Percentiles rank a stretch among this genome's conserved stretches.
Evolutionary conservation across 2,888 invertebrate species (phyloP).

Genomic region (Doris montereyensis): DNA sequence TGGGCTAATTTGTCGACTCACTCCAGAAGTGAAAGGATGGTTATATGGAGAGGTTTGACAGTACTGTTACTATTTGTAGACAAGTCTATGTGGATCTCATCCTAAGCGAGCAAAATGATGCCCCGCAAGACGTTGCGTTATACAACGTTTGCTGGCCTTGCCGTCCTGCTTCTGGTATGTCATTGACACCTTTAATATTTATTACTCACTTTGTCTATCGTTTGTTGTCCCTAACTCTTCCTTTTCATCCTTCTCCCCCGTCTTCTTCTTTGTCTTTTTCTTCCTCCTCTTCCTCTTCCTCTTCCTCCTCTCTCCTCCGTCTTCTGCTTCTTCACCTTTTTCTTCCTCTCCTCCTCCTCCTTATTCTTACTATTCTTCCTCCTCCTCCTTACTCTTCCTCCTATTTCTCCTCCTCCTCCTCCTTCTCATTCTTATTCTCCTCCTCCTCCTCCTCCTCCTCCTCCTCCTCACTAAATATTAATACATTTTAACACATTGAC

Average conservation of each 20-base stretch:
- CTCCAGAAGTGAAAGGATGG: too few relatives aligned
- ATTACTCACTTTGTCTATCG: neutral
- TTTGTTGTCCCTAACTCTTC: neutral
- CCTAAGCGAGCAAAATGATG: too few relatives aligned
- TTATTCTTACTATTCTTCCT: neutral
- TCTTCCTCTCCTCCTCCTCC: neutral
- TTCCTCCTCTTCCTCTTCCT: neutral
- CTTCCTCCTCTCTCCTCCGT: neutral
- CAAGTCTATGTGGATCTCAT: too few relatives aligned
- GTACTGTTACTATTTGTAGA: too few relatives aligned
- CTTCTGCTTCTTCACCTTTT: neutral
- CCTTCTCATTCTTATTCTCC: neutral
- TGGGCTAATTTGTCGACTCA: too few relatives aligned
- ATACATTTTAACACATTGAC: too few relatives aligned
- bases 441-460: neutral
- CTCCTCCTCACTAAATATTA: neutral
- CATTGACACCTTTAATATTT: neutral
- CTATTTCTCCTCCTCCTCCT: neutral
- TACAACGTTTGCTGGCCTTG: too few relatives aligned
- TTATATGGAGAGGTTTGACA: too few relatives aligned
- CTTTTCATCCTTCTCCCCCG: neutral
- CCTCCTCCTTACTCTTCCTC: neutral
- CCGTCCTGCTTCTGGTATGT: too few relatives aligned
- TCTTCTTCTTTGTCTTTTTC: neutral
- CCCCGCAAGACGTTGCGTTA: too few relatives aligned